Base-by-base conservation (phyloP, 2,113 vertebrate species). In the Melanocharis versteri region DNA sequence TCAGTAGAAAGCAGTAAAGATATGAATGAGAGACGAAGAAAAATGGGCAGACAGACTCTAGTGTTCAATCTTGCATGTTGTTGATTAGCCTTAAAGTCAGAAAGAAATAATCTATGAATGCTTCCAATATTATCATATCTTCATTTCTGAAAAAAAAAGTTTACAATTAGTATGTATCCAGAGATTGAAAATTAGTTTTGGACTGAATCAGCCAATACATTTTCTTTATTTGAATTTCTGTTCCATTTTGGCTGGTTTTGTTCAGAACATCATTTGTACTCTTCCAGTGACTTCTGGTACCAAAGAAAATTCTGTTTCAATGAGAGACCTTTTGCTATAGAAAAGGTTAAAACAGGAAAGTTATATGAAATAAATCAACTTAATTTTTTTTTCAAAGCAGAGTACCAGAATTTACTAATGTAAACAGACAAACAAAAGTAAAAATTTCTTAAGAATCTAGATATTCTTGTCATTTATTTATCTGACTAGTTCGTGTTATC, bases 251-350 rank as follows among this genome's bases (percentile, higher is more conserved):
- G 44, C 1, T 1, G 7, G 7, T 40, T 69, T 58, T 44, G 7
- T 71, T 79, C n/a, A 48, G 15, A 31, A 2, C 1, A 0, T 15
- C 56, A 26, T 66, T 51, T n/a, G 5, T 50, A 57, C 3, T 9
- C 5, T 53, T n/a, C 11, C 13, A 28, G 10, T 47, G 18, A n/a
- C 9, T 64, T 30, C 14, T 47, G 13, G 8, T 28, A 10, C 2
- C 9, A 61, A 66, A 39, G 6, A 82, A 65, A 56, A 51, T 42
- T 50, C 10, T 47, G 7, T 40, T 79, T 19, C 12, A 44, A 0
- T 64, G 50, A 26, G 13, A 66, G 6, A 3, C 19, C 2, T 64
- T 54, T 48, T 39, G 27, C 3, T 56, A 23, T 0, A 31, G 33
- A 61, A 78, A 80, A 68, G 15, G 1, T 53, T 21, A 27, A 88